These are phyloP conservation scores for Turritopsis dohrnii DNA, from an alignment of 30 jellyfish, hydroid and myxozoan genomes.

Conservation along the genomic window DNA sequence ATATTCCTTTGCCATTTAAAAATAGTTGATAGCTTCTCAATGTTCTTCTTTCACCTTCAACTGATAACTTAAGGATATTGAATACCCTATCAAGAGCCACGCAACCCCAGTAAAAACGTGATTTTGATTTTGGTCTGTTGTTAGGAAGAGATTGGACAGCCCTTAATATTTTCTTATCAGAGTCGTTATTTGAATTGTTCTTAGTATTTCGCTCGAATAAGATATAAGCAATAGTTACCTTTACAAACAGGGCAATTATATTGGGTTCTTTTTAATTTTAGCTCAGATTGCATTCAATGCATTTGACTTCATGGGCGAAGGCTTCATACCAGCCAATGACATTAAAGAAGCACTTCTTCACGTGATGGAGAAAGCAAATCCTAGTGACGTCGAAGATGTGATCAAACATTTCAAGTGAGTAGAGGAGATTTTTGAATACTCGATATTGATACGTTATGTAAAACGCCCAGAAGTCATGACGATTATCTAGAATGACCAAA, in stretches of 20 bases:
- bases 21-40: neutral
- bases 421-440: neutral
- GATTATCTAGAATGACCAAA: too few species aligned
- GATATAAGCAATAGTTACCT: neutral
- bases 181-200: too few species aligned
- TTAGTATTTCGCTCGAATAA: neutral
- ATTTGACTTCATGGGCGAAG: slow-evolving; percentile 39
- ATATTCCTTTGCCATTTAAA: neutral
- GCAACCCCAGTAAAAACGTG: too few species aligned
- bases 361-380: slow-evolving; percentile 30
- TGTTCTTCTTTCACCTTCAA: too few species aligned
- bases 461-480: too few species aligned
- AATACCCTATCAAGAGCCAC: too few species aligned
- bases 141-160: too few species aligned
- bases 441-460: too few species aligned
- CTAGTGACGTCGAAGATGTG: neutral
- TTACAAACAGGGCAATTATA: neutral
- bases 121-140: too few species aligned
- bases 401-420: slow-evolving; percentile 27
- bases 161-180: too few species aligned
- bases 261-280: neutral
- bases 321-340: slow-evolving; percentile 38
- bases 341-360: slow-evolving; percentile 25
- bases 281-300: slow-evolving; percentile 40
- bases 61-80: too few species aligned